Base-by-base conservation (phyloP, 2,888 invertebrate species). In the Erpobdella octoculata region DNA sequence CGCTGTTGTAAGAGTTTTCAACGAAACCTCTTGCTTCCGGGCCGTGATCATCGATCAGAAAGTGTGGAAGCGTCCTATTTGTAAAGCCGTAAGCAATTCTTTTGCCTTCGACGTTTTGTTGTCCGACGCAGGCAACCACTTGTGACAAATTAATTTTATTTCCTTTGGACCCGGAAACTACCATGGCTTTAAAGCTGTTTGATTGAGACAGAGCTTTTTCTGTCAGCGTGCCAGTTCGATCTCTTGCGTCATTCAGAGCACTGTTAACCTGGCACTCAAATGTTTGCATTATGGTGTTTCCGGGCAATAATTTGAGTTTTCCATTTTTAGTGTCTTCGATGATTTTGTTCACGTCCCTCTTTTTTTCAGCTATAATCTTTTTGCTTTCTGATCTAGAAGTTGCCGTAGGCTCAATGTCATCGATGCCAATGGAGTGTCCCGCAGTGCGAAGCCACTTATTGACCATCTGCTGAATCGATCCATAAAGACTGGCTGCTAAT, bases 31-130 rank as follows among this genome's bases (percentile, higher is more conserved):
- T 90, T 0, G 96, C 96, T 84, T 98, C 97, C 31, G 98, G 98
- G 88, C 98, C 98, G 81, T 98, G 98, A 88, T 99, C 99, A 84
- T 99, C 97, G 84, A 99, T 98, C 82, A 98, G 98, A 86, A 99
- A 99, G 84, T 99, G 98, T 0, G 98, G 98, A 71, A 99, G 85
- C 0, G 98, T 99, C 76, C 98, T 88, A 84, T 99, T 97, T 70
- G 96, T 89, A 83, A 99, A 99, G 48, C 98, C 98, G 80, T 98
- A 99, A 0, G 98, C 98, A 81, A 99, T 99, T 81, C 98, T 93
- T 86, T 99, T 99, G 85, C 98, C 98, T 88, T 99, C 98, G 76
- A 99, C 98, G 88, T 99, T 99, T 85, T 99, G 98, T 84, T 99
- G 98, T 2, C 98, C 98, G 79, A 99, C 98, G 88, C 98, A 99